Percentiles rank a stretch among this genome's conserved stretches.
These are phyloP conservation scores for Phymastichus coffea DNA, from an alignment of 1,140 invertebrate species.

Conservation along the genomic window DNA sequence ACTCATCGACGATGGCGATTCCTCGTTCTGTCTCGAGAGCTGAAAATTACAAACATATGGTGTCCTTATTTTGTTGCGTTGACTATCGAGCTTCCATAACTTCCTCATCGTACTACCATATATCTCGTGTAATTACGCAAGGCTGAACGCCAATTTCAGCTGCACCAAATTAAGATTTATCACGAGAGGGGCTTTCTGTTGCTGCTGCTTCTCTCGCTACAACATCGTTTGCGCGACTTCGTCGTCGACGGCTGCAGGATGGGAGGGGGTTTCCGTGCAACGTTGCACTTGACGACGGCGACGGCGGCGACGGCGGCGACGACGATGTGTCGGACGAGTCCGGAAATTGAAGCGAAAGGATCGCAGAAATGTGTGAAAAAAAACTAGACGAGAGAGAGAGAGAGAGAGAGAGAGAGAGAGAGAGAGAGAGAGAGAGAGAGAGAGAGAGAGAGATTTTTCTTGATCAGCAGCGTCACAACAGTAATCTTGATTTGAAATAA, in stretches of 20 bases:
- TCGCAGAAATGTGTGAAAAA: neutral
- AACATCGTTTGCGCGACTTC: no score
- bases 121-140: no score
- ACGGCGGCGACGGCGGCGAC: neutral
- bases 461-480: neutral
- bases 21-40: no score
- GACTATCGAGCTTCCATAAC: no score
- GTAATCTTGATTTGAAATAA: no score
- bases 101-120: no score
- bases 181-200: neutral
- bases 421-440: conserved; percentile 19
- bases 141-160: conserved; percentile 12
- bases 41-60: no score
- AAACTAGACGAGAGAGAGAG: neutral
- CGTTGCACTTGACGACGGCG: neutral
- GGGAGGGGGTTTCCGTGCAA: no score
- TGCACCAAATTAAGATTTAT: conserved; percentile 22
- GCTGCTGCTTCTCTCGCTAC: neutral
- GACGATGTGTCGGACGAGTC: neutral
- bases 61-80: no score
- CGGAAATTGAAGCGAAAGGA: conserved; percentile 3
- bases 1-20: no score
- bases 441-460: no score
- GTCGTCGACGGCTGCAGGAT: no score
- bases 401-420: neutral